These are phyloP conservation scores for Calidris pugnax DNA, from an alignment of 2,113 vertebrate species.

Conservation along the genomic window DNA sequence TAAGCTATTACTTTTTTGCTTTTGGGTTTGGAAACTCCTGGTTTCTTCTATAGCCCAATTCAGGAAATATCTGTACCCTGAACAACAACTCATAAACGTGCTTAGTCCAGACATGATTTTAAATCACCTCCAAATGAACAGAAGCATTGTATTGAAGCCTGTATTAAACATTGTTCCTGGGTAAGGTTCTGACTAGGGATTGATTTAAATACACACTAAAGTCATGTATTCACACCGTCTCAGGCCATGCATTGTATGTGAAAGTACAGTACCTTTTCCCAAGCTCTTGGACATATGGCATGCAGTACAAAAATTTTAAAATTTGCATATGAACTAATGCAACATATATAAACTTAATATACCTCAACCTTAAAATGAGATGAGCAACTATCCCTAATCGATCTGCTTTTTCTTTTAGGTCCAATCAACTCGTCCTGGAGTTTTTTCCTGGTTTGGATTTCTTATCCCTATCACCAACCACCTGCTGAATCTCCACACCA, in stretches of 20 bases:
- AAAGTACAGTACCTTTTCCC: background rate
- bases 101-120: background rate
- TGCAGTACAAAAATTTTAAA: rapidly evolving
- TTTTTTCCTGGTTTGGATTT: background rate
- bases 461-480: background rate
- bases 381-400: background rate
- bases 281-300: background rate
- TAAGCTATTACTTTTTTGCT: background rate
- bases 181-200: background rate
- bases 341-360: background rate
- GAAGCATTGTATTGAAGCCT: background rate
- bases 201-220: background rate
- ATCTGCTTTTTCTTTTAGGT: background rate
- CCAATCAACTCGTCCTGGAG: background rate
- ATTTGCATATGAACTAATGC: background rate
- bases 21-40: background rate
- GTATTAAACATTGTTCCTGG: background rate
- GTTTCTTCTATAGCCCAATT: background rate
- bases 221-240: background rate
- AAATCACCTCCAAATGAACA: background rate
- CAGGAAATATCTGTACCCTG: background rate
- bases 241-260: background rate
- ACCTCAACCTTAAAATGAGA: background rate
- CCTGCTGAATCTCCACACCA: background rate
- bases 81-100: background rate